A percentile compares a stretch with the other conserved stretches of the same genome.
phyloP scores from a whole-genome alignment of 2,888 invertebrate genomes.

The Melinopterus prodromus region DNA sequence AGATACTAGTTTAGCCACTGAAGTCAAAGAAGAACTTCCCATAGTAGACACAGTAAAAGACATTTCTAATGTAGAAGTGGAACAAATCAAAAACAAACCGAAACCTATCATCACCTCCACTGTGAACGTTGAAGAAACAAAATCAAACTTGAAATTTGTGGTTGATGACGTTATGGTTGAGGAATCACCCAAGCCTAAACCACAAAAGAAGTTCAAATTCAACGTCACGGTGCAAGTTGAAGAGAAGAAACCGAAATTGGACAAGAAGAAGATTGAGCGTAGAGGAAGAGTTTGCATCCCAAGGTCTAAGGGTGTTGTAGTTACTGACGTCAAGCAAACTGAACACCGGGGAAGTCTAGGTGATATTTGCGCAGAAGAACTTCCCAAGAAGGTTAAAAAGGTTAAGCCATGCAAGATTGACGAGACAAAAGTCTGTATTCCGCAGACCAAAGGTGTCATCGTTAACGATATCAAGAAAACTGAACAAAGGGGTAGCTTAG shows the following conservation, averaged over 20 bases:
- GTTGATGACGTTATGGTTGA: conserved; percentile 69
- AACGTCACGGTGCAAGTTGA: conserved; percentile 56
- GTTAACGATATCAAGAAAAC: conserved; percentile 49
- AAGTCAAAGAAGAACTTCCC: conserved; percentile 28
- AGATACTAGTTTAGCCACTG: conserved; percentile 40
- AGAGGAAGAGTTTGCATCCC: conserved; percentile 46
- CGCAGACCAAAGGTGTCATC: conserved; percentile 45
- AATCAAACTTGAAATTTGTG: conserved; percentile 64
- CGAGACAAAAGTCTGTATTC: conserved; percentile 20
- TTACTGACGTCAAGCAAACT: conserved; percentile 47
- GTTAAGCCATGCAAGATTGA: background rate
- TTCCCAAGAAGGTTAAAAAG: conserved; percentile 29
- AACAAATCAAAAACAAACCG: conserved; percentile 61
- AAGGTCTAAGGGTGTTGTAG: conserved; percentile 44
- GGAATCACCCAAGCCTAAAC: conserved; percentile 60
- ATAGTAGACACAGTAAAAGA: conserved; percentile 50
- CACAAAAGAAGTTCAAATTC: conserved; percentile 54
- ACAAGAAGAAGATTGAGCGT: conserved; percentile 28
- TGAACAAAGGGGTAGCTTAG: conserved; percentile 42
- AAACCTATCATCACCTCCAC: conserved; percentile 66
- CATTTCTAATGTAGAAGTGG: conserved; percentile 61
- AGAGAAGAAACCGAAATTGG: conserved; percentile 31
- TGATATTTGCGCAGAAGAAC: conserved; percentile 42
- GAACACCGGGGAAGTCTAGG: conserved; percentile 43
- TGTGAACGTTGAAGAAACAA: conserved; percentile 63